Evolutionary conservation across 2,797 vertebrate species (phyloP), one percentile per base, ranked within the genome.

Genomic region (Bryconaethiops microstoma): DNA sequence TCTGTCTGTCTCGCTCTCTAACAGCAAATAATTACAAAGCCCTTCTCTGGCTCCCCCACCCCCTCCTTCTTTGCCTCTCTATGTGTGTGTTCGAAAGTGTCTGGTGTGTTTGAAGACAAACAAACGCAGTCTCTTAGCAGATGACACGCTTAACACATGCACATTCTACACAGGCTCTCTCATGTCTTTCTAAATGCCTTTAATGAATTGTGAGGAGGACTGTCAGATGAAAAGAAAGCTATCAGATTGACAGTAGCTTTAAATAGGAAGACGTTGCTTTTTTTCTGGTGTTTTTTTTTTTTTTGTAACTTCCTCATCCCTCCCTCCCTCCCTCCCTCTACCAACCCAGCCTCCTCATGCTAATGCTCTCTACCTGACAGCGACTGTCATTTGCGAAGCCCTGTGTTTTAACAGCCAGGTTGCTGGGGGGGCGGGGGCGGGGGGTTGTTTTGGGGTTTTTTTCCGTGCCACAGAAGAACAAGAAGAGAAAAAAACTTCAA

Each of bases 311-410:
- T 25, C 35, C 4, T 35, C 42, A 21, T 21, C 23, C 40, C 21
- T 13, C 88, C 90, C 29, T 17, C 19, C 19, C 8, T 19, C 13
- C 39, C 2, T 12, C 8, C 45, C 45, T 17, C 60, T 42, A 25
- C 42, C 23, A 87, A 90, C 90, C 87, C 90, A 83, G 50, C 59
- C 82, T 87, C 85, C 82, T 40, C 17, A 65, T 40, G 16, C 91
- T 90, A 91, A 92, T 92, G 90, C 87, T 42, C 86, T 85, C 89
- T 89, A 88, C 90, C 89, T 90, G 93, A 92, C 92, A 93, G 91
- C 91, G 85, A 92, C 90, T 92, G 93, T 94, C 93, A 92, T 93
- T 94, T 92, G 92, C 89, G 90, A 92, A 89, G 91, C 90, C 90
- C 88, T 87, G 17, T 88, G 86, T 93, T 87, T 90, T 82, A 79